A percentile compares a stretch with the other conserved stretches of the same genome.
phyloP scores from a whole-genome alignment of 2,113 vertebrate species.

The Xiphias gladius region DNA sequence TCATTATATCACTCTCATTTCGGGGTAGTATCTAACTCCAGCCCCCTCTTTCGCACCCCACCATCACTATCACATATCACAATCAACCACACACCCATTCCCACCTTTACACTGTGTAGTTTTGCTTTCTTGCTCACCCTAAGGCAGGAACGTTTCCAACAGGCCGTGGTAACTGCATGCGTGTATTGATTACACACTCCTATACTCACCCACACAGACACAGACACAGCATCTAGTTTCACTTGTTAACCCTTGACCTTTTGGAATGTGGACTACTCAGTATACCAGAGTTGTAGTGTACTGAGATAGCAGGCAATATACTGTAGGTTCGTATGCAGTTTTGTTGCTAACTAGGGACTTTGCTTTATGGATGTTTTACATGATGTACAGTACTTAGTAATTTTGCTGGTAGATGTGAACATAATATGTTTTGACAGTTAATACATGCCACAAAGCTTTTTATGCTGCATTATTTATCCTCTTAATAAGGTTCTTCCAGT shows the following conservation, averaged over 20 bases:
- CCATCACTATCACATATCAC: slow-evolving; percentile 55
- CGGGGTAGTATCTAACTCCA: slow-evolving; percentile 68
- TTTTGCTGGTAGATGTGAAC: slow-evolving; percentile 36
- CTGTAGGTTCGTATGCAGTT: slow-evolving; percentile 1
- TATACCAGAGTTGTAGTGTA: slow-evolving; percentile 31
- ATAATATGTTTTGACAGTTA: slow-evolving; percentile 52
- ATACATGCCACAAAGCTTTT: slow-evolving; percentile 27
- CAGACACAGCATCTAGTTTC: slow-evolving; percentile 65
- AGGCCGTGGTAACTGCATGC: slow-evolving; percentile 51
- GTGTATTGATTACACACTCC: slow-evolving; percentile 74
- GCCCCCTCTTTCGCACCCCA: slow-evolving; percentile 55
- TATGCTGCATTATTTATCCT: slow-evolving; percentile 57
- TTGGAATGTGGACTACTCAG: slow-evolving; percentile 52
- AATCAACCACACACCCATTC: slow-evolving; percentile 58
- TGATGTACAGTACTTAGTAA: slow-evolving; percentile 1
- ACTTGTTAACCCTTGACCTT: slow-evolving; percentile 76
- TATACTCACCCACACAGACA: slow-evolving; percentile 76
- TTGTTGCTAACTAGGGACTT: slow-evolving; percentile 15
- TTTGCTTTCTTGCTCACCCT: slow-evolving; percentile 66
- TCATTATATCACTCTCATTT: slow-evolving; percentile 79
- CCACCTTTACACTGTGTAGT: slow-evolving; percentile 56
- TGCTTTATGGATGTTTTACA: slow-evolving; percentile 30
- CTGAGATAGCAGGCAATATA: slow-evolving; percentile 12
- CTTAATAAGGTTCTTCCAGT: slow-evolving; percentile 27
- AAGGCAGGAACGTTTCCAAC: slow-evolving; percentile 69